Percentiles rank a stretch among this genome's conserved stretches.
phyloP scores from a whole-genome alignment of 1,140 invertebrate species.

The Centruroides vittatus region DNA sequence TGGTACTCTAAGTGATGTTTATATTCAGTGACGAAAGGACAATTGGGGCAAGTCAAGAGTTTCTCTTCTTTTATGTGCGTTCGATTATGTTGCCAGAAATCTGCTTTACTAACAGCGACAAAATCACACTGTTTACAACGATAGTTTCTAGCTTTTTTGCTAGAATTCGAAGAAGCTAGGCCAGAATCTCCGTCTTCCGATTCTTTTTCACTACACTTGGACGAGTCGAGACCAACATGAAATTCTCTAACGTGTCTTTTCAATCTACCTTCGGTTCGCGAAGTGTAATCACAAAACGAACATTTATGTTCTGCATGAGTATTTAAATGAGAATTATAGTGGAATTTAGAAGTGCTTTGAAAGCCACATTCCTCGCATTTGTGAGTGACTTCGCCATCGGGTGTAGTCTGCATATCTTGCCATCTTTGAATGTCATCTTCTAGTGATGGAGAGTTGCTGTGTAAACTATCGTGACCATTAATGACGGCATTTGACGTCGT shows the following conservation, averaged over 20 bases:
- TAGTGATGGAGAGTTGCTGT: no score
- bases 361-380: no score
- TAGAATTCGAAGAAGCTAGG: background rate
- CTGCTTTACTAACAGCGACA: slow-evolving; percentile 67
- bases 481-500: no score
- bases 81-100: slow-evolving; percentile 81
- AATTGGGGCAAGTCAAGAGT: slow-evolving; percentile 74
- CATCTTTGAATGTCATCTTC: no score
- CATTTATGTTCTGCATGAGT: slow-evolving; percentile 37
- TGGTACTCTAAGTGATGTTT: slow-evolving; percentile 99
- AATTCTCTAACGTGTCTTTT: slow-evolving; percentile 42
- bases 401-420: no score
- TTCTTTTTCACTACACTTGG: background rate
- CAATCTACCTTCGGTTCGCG: slow-evolving; percentile 40
- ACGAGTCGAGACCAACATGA: slow-evolving; percentile 23
- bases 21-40: slow-evolving; percentile 95
- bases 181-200: background rate
- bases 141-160: slow-evolving; percentile 35
- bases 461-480: no score
- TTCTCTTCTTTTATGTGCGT: slow-evolving; percentile 87
- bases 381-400: no score
- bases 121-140: slow-evolving; percentile 86
- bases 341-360: slow-evolving; percentile 21
- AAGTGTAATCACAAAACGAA: slow-evolving; percentile 42
- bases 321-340: slow-evolving; percentile 38